phyloP scores from a whole-genome alignment of 2,888 invertebrate genomes.

The Serrognathus titanus region DNA sequence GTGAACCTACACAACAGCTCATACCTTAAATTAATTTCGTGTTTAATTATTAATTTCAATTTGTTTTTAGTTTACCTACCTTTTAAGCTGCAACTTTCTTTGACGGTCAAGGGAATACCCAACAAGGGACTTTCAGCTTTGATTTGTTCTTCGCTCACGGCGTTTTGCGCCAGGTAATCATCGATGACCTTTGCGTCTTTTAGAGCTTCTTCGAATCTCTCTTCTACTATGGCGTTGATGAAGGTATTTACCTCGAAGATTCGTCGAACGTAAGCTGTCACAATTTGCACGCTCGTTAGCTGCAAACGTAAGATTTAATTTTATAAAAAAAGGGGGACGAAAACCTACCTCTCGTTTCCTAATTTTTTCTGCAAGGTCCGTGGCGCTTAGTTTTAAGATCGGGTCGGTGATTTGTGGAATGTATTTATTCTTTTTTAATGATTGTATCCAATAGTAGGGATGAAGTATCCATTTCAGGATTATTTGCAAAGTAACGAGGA shows the following conservation, averaged over 20 bases:
- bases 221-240: constrained; percentile 76
- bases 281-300: constrained; percentile 66
- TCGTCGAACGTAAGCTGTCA: constrained; percentile 69
- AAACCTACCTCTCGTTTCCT: constrained; percentile 61
- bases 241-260: constrained; percentile 74
- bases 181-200: constrained; percentile 72
- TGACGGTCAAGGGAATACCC: constrained; percentile 79
- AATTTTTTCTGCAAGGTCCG: constrained; percentile 66
- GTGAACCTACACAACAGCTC: constrained; percentile 42
- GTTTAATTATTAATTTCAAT: background rate
- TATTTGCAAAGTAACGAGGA: too few relatives aligned
- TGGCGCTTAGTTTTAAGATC: constrained; percentile 67
- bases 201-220: constrained; percentile 70
- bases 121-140: constrained; percentile 61
- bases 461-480: background rate
- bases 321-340: background rate
- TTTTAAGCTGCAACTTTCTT: constrained; percentile 72
- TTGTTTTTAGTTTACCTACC: constrained; percentile 51
- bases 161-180: constrained; percentile 50
- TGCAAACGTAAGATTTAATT: constrained; percentile 42
- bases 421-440: background rate
- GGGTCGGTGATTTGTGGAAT: constrained; percentile 62
- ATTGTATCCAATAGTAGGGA: background rate
- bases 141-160: constrained; percentile 9
- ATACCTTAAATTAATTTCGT: constrained; percentile 31